phyloP scores from a whole-genome alignment of 2,797 vertebrate genomes.

The Sarcoramphus papa region DNA sequence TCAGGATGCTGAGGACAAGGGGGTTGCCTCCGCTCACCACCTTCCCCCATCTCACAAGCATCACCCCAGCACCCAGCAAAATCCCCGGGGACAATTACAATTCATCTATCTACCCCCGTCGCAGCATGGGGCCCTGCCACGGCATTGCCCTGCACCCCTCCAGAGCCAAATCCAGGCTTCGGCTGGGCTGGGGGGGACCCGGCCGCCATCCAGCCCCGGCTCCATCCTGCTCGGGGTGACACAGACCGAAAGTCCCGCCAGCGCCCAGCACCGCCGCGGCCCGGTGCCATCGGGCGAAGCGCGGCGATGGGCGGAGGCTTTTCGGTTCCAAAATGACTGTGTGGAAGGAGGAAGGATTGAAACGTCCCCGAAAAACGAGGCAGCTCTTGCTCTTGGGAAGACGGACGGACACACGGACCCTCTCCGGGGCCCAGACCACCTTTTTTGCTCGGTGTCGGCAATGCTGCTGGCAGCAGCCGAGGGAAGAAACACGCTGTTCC shows the following conservation, averaged over 20 bases:
- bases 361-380: fast-evolving
- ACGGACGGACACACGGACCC: fast-evolving
- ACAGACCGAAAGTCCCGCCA: constrained; percentile 26
- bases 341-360: background rate
- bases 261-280: background rate
- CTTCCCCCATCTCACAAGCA: background rate
- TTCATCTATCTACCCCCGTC: fast-evolving
- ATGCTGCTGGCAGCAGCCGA: fast-evolving
- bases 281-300: background rate
- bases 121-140: fast-evolving
- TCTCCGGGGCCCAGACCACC: fast-evolving
- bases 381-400: background rate
- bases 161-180: background rate
- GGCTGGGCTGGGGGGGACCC: fast-evolving
- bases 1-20: background rate
- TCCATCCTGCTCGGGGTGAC: background rate
- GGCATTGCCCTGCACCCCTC: background rate
- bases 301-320: background rate
- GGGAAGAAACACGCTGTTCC: background rate
- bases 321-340: constrained; percentile 34
- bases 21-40: background rate
- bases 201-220: fast-evolving
- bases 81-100: fast-evolving
- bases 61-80: background rate
- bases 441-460: fast-evolving